These are phyloP conservation scores for Ectropis grisescens DNA, from an alignment of 1,140 invertebrate genomes.

Conservation along the genomic window DNA sequence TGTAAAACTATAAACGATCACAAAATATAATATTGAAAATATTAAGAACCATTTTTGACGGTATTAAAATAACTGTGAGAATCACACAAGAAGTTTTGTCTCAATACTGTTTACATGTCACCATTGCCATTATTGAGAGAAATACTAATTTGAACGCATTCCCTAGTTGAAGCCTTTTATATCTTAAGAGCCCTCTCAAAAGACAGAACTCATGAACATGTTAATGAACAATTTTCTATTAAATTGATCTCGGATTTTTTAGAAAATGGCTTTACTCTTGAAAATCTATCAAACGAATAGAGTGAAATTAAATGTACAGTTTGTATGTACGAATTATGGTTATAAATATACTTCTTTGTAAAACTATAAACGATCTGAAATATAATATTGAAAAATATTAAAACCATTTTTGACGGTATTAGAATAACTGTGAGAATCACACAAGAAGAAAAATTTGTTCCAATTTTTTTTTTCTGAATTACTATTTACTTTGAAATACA, in stretches of 20 bases:
- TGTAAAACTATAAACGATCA: too few relatives aligned
- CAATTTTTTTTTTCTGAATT: slow-evolving; percentile 7
- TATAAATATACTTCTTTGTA: slow-evolving; percentile 27
- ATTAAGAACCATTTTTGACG: too few relatives aligned
- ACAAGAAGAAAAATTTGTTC: slow-evolving; percentile 1
- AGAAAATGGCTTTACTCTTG: slow-evolving; percentile 1
- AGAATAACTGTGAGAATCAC: slow-evolving; percentile 12
- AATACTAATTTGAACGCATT: slow-evolving; percentile 19
- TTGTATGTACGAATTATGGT: slow-evolving; percentile 23
- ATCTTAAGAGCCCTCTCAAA: too few relatives aligned
- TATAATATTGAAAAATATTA: too few relatives aligned
- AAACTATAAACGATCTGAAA: too few relatives aligned
- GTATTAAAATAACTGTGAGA: too few relatives aligned
- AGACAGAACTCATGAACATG: too few relatives aligned
- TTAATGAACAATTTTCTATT: slow-evolving; percentile 18
- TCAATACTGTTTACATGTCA: slow-evolving; percentile 13
- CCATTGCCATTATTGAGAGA: slow-evolving; percentile 26
- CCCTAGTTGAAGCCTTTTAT: slow-evolving; percentile 24
- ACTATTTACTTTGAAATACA: slow-evolving; percentile 26
- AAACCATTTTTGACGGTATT: slow-evolving; percentile 5
- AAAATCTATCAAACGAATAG: background rate
- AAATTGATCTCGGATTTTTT: slow-evolving; percentile 3
- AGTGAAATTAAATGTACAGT: background rate
- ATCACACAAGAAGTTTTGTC: slow-evolving; percentile 18
- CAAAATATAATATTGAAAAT: too few relatives aligned